Evolutionary conservation across 1,140 invertebrate species (phyloP).

Genomic region (Platyscapa corneri): DNA sequence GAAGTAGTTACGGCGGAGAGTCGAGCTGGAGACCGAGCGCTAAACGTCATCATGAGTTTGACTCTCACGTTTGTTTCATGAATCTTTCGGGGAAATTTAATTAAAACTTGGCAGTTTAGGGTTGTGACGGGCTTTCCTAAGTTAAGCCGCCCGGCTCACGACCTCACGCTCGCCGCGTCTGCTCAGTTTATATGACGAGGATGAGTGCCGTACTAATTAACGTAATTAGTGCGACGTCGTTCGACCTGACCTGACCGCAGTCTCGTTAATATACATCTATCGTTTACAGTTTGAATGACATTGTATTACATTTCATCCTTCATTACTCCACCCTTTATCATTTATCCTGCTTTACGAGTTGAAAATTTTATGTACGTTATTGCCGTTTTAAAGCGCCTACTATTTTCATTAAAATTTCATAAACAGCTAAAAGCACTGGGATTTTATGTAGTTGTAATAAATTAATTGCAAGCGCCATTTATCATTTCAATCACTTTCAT

Average conservation of each 20-base stretch:
- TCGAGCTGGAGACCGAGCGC: background rate
- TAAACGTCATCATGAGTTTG: slow-evolving; percentile 18
- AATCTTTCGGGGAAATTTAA: slow-evolving; percentile 63
- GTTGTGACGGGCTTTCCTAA: slow-evolving; percentile 9
- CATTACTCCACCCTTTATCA: background rate
- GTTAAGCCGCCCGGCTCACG: background rate
- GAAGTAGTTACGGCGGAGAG: background rate
- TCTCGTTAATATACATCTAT: slow-evolving; percentile 41
- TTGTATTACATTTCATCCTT: background rate
- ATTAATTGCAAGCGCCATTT: background rate
- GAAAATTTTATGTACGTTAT: background rate
- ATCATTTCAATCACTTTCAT: too few species aligned
- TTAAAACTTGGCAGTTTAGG: slow-evolving; percentile 61
- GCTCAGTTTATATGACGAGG: slow-evolving; percentile 43
- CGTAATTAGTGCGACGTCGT: slow-evolving; percentile 43
- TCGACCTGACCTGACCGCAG: slow-evolving; percentile 8
- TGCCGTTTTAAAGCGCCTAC: too few species aligned
- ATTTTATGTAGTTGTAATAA: background rate
- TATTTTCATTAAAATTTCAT: too few species aligned
- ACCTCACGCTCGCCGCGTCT: background rate
- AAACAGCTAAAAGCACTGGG: too few species aligned
- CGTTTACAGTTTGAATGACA: background rate
- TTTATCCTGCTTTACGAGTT: background rate
- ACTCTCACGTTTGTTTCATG: slow-evolving; percentile 51
- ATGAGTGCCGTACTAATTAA: slow-evolving; percentile 39